A percentile compares a stretch with the other conserved stretches of the same genome.
These are phyloP conservation scores for Ataeniobius toweri DNA, from an alignment of 2,797 vertebrate genomes.

Conservation along the genomic window DNA sequence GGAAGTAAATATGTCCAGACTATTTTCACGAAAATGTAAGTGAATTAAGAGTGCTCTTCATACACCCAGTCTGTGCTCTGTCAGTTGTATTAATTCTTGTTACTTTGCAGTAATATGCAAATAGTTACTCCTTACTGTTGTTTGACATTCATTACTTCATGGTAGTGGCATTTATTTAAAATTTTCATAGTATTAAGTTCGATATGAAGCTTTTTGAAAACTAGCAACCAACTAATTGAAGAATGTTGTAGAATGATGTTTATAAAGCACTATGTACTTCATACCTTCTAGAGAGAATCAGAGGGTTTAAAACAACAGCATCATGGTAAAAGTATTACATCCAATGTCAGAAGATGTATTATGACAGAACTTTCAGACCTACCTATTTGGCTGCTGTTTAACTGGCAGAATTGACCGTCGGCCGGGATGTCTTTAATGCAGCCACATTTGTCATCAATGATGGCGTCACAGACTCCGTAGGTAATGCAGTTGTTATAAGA, in stretches of 20 bases:
- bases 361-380: not conserved
- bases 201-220: not conserved
- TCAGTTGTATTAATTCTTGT: not conserved
- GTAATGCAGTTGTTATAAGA: conserved; percentile 46
- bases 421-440: conserved; percentile 58
- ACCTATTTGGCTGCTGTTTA: conserved; percentile 29
- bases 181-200: not conserved
- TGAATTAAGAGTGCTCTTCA: not conserved
- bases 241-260: not conserved
- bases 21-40: not conserved
- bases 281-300: too few species aligned
- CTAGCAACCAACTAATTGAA: not conserved
- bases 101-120: not conserved
- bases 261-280: too few species aligned
- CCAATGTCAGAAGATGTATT: not conserved
- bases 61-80: not conserved
- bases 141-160: too few species aligned
- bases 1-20: not conserved
- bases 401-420: conserved; percentile 41
- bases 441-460: conserved; percentile 45
- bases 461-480: conserved; percentile 24
- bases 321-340: not conserved
- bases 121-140: too few species aligned
- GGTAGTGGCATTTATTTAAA: not conserved
- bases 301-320: too few species aligned